These are phyloP conservation scores for Volucella bombylans DNA, from an alignment of 2,888 invertebrate species.

Conservation along the genomic window DNA sequence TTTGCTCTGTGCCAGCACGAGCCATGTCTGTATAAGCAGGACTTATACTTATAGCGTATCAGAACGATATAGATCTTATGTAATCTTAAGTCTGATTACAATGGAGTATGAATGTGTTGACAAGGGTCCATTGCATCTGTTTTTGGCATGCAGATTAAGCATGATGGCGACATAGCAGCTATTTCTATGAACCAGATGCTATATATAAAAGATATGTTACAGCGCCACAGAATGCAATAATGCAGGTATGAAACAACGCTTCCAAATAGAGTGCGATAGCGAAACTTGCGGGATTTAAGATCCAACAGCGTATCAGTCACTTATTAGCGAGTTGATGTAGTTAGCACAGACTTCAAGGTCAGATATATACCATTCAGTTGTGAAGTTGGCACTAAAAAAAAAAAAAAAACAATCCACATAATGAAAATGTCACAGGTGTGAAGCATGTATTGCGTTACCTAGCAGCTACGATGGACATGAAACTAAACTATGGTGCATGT, in stretches of 20 bases:
- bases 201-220: too few relatives aligned
- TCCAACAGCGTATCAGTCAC: neutral
- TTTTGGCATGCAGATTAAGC: slow-evolving; percentile 41
- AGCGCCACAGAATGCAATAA: too few relatives aligned
- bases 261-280: neutral
- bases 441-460: too few relatives aligned
- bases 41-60: slow-evolving; percentile 30
- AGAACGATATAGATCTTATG: slow-evolving; percentile 13
- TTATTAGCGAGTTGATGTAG: neutral
- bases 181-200: too few relatives aligned
- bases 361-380: neutral
- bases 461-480: too few relatives aligned
- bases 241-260: too few relatives aligned
- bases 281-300: neutral
- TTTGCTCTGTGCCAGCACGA: slow-evolving; percentile 45
- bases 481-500: too few relatives aligned
- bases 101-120: slow-evolving; percentile 37
- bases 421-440: too few relatives aligned
- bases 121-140: slow-evolving; percentile 45
- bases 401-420: too few relatives aligned
- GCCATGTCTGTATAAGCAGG: slow-evolving; percentile 42
- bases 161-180: too few relatives aligned
- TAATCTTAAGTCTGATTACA: too few relatives aligned
- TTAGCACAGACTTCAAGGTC: neutral
- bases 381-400: too few relatives aligned